A percentile compares a stretch with the other conserved stretches of the same genome.
These are phyloP conservation scores for Oxystoma pomonae DNA, from an alignment of 2,888 invertebrate species.

Conservation along the genomic window DNA sequence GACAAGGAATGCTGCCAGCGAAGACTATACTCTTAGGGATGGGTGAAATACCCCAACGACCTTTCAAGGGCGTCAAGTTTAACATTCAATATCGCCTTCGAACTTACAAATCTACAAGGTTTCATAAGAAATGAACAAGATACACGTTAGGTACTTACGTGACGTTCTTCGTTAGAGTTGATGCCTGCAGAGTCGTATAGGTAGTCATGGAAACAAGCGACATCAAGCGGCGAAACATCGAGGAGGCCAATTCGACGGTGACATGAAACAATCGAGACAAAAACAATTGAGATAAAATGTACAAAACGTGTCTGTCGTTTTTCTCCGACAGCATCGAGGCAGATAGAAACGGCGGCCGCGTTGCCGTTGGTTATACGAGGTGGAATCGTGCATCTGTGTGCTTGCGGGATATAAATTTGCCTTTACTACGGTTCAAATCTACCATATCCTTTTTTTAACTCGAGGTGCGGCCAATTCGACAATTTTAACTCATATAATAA, in stretches of 20 bases:
- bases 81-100: too few relatives aligned
- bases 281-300: slow-evolving; percentile 48
- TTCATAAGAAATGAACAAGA: too few relatives aligned
- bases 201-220: slow-evolving; percentile 38
- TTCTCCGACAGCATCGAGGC: not conserved
- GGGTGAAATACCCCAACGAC: too few relatives aligned
- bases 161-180: slow-evolving; percentile 62
- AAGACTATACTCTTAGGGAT: too few relatives aligned
- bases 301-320: slow-evolving; percentile 37
- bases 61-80: too few relatives aligned
- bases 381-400: not conserved
- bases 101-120: too few relatives aligned
- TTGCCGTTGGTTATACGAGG: not conserved
- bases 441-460: too few relatives aligned
- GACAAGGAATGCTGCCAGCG: too few relatives aligned
- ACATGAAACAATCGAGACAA: slow-evolving; percentile 53
- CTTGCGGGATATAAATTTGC: not conserved
- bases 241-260: slow-evolving; percentile 29
- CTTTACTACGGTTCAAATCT: not conserved
- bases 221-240: not conserved
- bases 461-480: too few relatives aligned
- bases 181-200: slow-evolving; percentile 50
- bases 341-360: not conserved
- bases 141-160: slow-evolving; percentile 59
- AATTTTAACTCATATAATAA: too few relatives aligned